phyloP scores from a whole-genome alignment of 1,140 invertebrate genomes.

The Drosophila sp. region DNA sequence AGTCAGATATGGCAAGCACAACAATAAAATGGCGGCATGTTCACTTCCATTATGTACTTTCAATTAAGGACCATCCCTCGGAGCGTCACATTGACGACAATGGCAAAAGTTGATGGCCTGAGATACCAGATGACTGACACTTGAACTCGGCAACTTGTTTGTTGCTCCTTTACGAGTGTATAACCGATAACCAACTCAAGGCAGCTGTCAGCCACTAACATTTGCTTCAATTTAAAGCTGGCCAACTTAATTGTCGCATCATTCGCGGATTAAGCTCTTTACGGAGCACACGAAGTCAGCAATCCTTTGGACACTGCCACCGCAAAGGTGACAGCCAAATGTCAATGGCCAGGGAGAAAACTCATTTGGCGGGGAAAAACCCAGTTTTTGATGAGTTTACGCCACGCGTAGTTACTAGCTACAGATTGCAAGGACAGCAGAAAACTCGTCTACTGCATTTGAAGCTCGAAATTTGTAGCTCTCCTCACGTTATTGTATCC shows the following conservation, averaged over 20 bases:
- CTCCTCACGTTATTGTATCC: neutral
- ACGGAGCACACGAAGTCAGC: slow-evolving; percentile 54
- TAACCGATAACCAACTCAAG: neutral
- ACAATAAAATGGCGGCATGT: slow-evolving; percentile 25
- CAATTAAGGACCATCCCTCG: slow-evolving; percentile 16
- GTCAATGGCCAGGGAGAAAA: slow-evolving; percentile 27
- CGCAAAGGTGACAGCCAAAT: slow-evolving; percentile 14
- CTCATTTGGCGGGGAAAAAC: slow-evolving; percentile 37
- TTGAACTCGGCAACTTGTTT: neutral
- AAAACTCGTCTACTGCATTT: slow-evolving; percentile 66
- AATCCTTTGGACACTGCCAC: slow-evolving; percentile 24
- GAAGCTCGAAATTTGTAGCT: slow-evolving; percentile 10
- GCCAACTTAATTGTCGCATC: slow-evolving; percentile 53
- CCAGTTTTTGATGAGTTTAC: slow-evolving; percentile 35
- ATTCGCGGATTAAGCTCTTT: slow-evolving; percentile 49
- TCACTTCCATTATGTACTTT: slow-evolving; percentile 31
- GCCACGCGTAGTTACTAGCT: neutral
- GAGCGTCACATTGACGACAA: slow-evolving; percentile 41
- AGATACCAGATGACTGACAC: slow-evolving; percentile 12
- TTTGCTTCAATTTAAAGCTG: slow-evolving; percentile 19
- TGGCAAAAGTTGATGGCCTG: slow-evolving; percentile 51
- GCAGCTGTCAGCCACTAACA: neutral
- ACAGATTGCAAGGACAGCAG: slow-evolving; percentile 65
- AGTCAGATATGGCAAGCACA: slow-evolving; percentile 26
- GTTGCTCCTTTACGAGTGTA: neutral